Evolutionary conservation across 1,140 invertebrate genomes (phyloP).

Genomic region (Hyles euphorbiae): DNA sequence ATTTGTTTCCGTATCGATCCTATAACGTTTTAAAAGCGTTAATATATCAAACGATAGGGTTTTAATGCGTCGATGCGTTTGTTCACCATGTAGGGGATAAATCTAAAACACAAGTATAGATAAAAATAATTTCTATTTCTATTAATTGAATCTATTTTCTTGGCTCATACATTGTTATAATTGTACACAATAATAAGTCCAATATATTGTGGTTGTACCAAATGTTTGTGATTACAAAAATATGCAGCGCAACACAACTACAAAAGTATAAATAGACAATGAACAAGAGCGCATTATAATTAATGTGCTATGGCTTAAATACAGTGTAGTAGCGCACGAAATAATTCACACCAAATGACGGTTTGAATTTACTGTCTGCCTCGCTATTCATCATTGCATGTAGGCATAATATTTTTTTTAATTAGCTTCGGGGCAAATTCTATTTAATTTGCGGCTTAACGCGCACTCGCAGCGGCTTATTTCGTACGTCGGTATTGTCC

Average conservation of each 20-base stretch:
- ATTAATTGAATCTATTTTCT: too few species aligned
- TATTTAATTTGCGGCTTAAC: conserved; percentile 59
- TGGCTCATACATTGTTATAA: too few species aligned
- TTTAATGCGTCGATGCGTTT: background rate
- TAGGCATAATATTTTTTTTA: conserved; percentile 42
- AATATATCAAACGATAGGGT: too few species aligned
- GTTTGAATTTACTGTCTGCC: conserved; percentile 10
- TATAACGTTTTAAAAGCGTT: conserved; percentile 8
- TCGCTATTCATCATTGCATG: conserved; percentile 26
- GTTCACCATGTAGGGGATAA: background rate
- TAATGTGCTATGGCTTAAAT: too few species aligned
- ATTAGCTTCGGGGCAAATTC: conserved; percentile 59
- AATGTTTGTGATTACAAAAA: too few species aligned
- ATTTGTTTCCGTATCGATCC: conserved; percentile 39
- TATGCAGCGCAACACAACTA: too few species aligned
- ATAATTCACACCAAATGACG: background rate
- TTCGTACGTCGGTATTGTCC: conserved; percentile 48
- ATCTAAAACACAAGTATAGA: too few species aligned
- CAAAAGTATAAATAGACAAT: too few species aligned
- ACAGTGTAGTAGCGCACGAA: background rate
- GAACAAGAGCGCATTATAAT: too few species aligned
- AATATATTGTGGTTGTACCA: too few species aligned
- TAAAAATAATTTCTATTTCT: too few species aligned
- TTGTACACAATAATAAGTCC: too few species aligned
- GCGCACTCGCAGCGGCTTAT: conserved; percentile 43